These are phyloP conservation scores for Drosophila helvetica DNA, from an alignment of 2,888 invertebrate species.

Conservation along the genomic window DNA sequence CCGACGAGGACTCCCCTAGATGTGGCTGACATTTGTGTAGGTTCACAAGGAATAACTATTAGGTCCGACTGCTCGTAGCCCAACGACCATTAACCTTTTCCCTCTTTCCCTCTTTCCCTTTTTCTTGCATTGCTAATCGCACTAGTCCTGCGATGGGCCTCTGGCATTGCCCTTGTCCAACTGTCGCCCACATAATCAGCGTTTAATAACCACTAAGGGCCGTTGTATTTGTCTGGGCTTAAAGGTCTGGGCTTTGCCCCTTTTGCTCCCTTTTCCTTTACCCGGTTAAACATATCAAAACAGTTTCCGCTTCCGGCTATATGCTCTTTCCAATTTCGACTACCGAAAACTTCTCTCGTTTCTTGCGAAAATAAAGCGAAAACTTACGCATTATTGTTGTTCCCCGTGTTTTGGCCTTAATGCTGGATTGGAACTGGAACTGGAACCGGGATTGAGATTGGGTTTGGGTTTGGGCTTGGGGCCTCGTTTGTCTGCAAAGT, in stretches of 20 bases:
- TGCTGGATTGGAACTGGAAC: constrained; percentile 15
- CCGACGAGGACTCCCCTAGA: constrained; percentile 3
- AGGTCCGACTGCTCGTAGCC: constrained; percentile 1
- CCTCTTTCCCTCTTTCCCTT: not conserved
- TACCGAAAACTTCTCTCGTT: constrained; percentile 28
- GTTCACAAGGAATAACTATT: constrained; percentile 51
- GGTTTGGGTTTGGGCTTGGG: not conserved
- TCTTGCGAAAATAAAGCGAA: not conserved
- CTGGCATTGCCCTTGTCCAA: constrained; percentile 5
- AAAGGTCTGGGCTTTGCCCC: constrained; percentile 28
- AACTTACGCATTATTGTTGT: constrained; percentile 56
- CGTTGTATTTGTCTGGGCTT: constrained; percentile 7
- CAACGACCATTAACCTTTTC: constrained; percentile 42
- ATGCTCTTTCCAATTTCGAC: constrained; percentile 40
- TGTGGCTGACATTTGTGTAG: constrained; percentile 51
- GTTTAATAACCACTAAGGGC: constrained; percentile 43
- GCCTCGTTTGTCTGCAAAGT: constrained; percentile 63
- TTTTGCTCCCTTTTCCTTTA: not conserved
- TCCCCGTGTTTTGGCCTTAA: constrained; percentile 43
- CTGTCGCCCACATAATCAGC: constrained; percentile 45
- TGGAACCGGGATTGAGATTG: not conserved
- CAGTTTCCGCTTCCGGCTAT: constrained; percentile 65
- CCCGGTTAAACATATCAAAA: constrained; percentile 54
- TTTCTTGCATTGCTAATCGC: constrained; percentile 20
- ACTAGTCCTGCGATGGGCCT: constrained; percentile 27